Percentiles rank a stretch among this genome's conserved stretches.
Conservation (phyloP, 2,113 vertebrate species). For the Rhabdomys dilectus region DNA sequence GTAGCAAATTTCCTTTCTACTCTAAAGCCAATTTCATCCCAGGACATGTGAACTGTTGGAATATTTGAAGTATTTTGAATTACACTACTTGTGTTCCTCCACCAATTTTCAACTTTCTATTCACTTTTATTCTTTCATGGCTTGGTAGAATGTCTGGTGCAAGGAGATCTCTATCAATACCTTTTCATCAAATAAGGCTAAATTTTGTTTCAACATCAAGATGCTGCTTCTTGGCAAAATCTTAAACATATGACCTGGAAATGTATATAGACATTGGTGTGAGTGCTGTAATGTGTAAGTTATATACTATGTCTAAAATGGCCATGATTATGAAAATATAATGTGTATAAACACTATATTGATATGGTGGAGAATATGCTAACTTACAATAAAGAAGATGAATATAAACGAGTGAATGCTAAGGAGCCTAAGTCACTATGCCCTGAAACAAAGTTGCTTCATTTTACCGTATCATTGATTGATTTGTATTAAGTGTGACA, state of each 20-base stretch:
- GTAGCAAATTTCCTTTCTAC: not conserved
- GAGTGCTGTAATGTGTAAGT: too few relatives aligned
- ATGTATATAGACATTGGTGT: not conserved
- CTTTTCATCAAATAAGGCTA: not conserved
- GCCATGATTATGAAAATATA: not conserved
- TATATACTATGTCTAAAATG: not conserved
- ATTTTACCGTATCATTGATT: not conserved
- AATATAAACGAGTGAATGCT: not conserved
- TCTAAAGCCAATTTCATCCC: not conserved
- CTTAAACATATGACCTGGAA: not conserved
- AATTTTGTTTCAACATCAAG: not conserved
- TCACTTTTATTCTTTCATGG: not conserved
- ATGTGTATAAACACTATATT: not conserved
- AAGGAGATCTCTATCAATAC: not conserved
- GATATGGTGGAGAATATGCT: not conserved
- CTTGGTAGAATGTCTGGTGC: not conserved
- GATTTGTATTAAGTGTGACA: not conserved
- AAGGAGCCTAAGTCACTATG: not conserved
- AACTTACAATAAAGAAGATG: not conserved
- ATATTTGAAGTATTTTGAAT: not conserved
- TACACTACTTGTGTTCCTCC: not conserved
- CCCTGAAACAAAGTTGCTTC: not conserved
- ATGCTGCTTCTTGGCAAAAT: not conserved
- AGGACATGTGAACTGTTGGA: not conserved
- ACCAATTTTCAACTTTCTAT: not conserved